Evolutionary conservation across 64 coral and sea anemone species (phyloP), one percentile per base, ranked within the genome.

Genomic region (Pocillopora verrucosa): DNA sequence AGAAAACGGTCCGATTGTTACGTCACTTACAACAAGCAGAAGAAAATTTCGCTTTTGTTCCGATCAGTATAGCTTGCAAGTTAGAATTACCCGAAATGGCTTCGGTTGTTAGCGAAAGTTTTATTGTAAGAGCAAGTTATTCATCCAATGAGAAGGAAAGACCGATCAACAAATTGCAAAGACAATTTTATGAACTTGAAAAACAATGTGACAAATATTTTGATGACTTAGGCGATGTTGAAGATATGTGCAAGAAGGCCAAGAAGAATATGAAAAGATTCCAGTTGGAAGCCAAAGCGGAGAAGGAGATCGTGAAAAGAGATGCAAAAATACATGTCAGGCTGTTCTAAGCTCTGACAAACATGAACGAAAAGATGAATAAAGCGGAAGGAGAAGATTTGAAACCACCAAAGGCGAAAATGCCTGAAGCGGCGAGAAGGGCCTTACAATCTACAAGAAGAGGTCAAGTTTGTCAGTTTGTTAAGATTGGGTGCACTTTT

Each of bases 291-390:
- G 81, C 81, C 16, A 62, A 84, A 19, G 34, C n/a, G 17, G 61
- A 26, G 3, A 45, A 36, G 9, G 38, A 13, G 17, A 56, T 56
- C 11, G 81, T 37, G 81, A 68, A 56, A 19, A 35, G 41, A 51
- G 81, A 84, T 67, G 36, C 62, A n/a, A 10, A 35, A 22, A 84
- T 62, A 25, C 61, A 84, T 24, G 81, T 17, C 0, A 84, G 20
- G 36, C 11, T 84, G 9, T 41, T 20, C 20, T 36, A 61, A 56
- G 36, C 35, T 51, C 61, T 84, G 19, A 51, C 61, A 69, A 61
- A 84, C 17, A 67, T 84, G 63, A 56, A 84, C 4, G 41, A 69
- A 70, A 36, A 84, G 62, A 51, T 84, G 36, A 62, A 69, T 16
- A 69, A 56, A 84, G 4, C 68, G 62, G 68, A 69, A n/a, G 81